Evolutionary conservation across 2,113 vertebrate genomes (phyloP).

Genomic region (Eublepharis macularius): DNA sequence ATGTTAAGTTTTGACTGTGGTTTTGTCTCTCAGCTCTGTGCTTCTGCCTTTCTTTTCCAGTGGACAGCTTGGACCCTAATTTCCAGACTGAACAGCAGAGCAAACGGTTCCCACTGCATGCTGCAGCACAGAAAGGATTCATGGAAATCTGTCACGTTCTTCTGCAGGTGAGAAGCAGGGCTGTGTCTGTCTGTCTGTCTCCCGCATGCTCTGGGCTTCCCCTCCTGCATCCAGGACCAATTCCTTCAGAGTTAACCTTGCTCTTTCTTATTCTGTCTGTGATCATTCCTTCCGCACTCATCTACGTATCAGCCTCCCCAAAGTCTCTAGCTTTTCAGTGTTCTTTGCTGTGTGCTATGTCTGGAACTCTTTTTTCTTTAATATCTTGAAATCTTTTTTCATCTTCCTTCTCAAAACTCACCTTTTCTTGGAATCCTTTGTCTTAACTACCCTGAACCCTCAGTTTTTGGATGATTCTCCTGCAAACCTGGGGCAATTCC

Average conservation of each 20-base stretch:
- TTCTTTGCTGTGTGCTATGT: too few relatives aligned
- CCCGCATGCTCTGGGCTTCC: too few relatives aligned
- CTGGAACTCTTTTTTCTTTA: too few relatives aligned
- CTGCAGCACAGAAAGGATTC: slow-evolving; percentile 86
- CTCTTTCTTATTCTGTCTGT: not conserved
- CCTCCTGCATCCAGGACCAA: not conserved
- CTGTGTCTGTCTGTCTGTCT: not conserved
- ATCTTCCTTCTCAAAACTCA: too few relatives aligned
- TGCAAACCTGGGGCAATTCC: too few relatives aligned
- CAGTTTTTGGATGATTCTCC: too few relatives aligned
- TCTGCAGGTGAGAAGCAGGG: slow-evolving; percentile 76
- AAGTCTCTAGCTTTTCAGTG: too few relatives aligned
- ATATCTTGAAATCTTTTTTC: too few relatives aligned
- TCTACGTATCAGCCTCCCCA: too few relatives aligned
- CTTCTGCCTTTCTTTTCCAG: slow-evolving; percentile 57
- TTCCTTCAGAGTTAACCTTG: too few relatives aligned
- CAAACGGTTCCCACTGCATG: slow-evolving; percentile 86
- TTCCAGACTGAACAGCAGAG: slow-evolving; percentile 89
- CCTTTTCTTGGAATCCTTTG: too few relatives aligned
- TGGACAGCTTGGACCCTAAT: slow-evolving; percentile 89
- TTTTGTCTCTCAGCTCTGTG: not conserved
- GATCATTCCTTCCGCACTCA: not conserved
- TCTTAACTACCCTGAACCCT: too few relatives aligned
- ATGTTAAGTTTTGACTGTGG: not conserved
- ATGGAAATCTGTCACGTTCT: slow-evolving; percentile 90